Evolutionary conservation across 2,113 vertebrate species (phyloP).

Genomic region (Narcine bancroftii): DNA sequence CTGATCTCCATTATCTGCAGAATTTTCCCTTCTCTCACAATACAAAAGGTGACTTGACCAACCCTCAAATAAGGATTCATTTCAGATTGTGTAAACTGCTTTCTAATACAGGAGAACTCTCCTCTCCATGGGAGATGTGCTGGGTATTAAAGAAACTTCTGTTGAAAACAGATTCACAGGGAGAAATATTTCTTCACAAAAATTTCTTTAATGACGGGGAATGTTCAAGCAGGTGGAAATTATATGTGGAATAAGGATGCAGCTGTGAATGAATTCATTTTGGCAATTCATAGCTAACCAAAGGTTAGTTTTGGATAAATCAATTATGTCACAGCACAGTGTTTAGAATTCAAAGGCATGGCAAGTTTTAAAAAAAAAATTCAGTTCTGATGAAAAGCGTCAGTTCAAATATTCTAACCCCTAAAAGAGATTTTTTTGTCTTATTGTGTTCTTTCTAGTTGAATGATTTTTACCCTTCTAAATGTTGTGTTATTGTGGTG

Average conservation of each 20-base stretch:
- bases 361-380: neutral
- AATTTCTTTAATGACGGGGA: neutral
- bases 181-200: neutral
- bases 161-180: neutral
- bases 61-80: neutral
- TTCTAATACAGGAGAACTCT: neutral
- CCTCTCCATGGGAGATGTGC: neutral
- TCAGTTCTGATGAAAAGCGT: neutral
- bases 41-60: neutral
- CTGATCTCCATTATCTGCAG: no score
- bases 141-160: neutral
- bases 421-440: neutral
- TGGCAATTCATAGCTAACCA: neutral
- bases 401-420: neutral
- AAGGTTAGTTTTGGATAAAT: neutral
- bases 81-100: neutral
- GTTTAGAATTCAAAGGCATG: neutral
- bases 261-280: constrained; percentile 17
- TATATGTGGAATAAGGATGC: neutral
- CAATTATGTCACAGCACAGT: neutral
- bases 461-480: neutral
- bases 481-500: neutral
- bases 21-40: neutral
- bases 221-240: neutral
- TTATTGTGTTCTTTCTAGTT: neutral